phyloP scores from a whole-genome alignment of 2,797 vertebrate species.

The Paratrypauchen microcephalus region DNA sequence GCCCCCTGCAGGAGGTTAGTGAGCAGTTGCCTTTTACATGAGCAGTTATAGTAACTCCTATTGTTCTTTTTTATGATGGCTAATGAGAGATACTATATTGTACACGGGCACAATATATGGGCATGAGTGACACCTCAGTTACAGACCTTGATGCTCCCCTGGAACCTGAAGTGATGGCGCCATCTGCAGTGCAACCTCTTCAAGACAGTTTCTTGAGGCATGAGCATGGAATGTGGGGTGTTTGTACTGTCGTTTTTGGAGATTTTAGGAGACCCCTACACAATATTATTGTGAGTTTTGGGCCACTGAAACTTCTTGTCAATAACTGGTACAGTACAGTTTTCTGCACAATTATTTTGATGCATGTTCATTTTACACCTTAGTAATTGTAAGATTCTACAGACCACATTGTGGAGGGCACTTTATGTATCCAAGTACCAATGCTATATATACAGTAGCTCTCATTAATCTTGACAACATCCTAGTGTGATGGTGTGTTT shows the following conservation, averaged over 20 bases:
- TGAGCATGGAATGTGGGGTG: not conserved
- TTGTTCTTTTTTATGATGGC: too few species aligned
- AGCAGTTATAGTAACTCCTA: too few species aligned
- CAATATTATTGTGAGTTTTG: not conserved
- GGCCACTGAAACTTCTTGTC: not conserved
- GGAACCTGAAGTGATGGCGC: not conserved
- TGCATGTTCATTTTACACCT: not conserved
- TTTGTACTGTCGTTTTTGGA: not conserved
- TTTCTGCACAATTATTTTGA: not conserved
- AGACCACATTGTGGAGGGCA: not conserved
- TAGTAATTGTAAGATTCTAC: not conserved
- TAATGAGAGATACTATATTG: too few species aligned
- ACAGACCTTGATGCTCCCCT: not conserved
- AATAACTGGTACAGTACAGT: too few species aligned
- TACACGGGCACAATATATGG: too few species aligned
- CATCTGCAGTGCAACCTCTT: not conserved
- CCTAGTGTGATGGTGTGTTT: constrained; percentile 6
- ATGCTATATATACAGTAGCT: constrained; percentile 5
- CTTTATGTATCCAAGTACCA: not conserved
- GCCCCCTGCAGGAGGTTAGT: not conserved
- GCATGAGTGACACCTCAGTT: not conserved
- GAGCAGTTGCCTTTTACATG: not conserved
- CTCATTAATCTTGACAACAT: not conserved
- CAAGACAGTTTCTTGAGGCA: not conserved
- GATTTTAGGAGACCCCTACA: not conserved